Evolutionary conservation across 2,113 vertebrate genomes (phyloP), one percentile per base, ranked within the genome.

Genomic region (Lethenteron camtschaticum): DNA sequence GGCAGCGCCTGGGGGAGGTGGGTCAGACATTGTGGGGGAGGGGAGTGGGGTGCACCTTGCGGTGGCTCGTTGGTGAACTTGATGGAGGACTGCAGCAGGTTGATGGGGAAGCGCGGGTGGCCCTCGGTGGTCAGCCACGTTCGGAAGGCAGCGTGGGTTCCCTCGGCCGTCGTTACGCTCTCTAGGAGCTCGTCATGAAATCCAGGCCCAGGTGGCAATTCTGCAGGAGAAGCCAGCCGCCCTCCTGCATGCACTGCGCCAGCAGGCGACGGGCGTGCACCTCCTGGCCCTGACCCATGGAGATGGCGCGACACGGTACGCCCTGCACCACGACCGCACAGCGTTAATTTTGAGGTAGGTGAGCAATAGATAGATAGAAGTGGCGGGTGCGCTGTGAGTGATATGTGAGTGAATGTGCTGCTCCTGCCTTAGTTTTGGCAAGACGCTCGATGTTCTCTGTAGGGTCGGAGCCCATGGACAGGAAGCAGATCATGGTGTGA

Each of bases 1-100:
- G 41, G 41, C 41, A 41, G 41, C 41, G 41, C 6, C 41, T 41
- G 41, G 41, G 41, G 41, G 41, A 41, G 41, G 41, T 41, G 5
- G 5, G 41, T 41, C 41, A 41, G 41, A 41, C 41, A 41, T 41
- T 41, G 41, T 41, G 41, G 41, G 41, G 5, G 41, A 41, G 41
- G 41, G 41, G 41, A 41, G 41, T 41, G 41, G 41, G 41, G 41
- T 5, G 41, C 41, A 86, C 85, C 85, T 66, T 85, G 84, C 57
- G 86, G 86, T 69, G 86, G 80, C 56, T 87, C 86, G 57, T 88
- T 87, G 73, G 86, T 86, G 78, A 85, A 88, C 77, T 87, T 88
- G 75, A 88, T 83, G 70, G 86, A 83, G 2, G 81, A 81, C 72
- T 88, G 85, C 55, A 87, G 79, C 73, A 88, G 78, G 71, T 77